Base-by-base conservation (phyloP, 2,797 vertebrate genomes). In the Platyrinchus mystaceus region DNA sequence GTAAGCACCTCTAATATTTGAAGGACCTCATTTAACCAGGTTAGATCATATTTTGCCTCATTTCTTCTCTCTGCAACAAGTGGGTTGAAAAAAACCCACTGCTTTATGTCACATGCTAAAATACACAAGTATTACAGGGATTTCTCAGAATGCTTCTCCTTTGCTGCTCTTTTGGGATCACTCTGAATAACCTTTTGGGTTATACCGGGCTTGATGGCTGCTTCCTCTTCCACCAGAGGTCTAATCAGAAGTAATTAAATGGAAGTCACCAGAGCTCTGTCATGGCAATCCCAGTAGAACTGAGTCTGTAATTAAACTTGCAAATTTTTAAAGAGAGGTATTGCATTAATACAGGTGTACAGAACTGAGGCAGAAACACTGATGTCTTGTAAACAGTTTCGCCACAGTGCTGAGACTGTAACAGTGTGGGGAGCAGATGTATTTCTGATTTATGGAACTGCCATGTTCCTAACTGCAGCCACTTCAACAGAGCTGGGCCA, bases 221-320 rank as follows among this genome's bases (percentile, higher is more conserved):
- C 77, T 74, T 87, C 60, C 70, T 60, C 34, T 88, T 91, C 68
- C 67, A 93, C 56, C 63, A 76, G 47, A 82, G 84, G 39, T 77
- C 83, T 91, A 47, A 91, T 62, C 39, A 91, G 50, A 66, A 86
- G 62, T 62, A 88, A 95, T 88, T 89, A 94, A 92, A 88, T 46
- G 47, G 76, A 88, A 91, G 76, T 23, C 87, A 94, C 39, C 62
- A 23, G 71, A 71, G 86, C 43, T 83, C 62, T 77, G 74, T 59
- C 36, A 47, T 23, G 15, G 75, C 58, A 86, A 84, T 76, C 82
- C 82, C 82, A 70, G 36, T 9, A 84, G 85, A 88, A 82, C n/a
- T 7, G 34, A 73, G 47, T 22, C 63, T 78, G 49, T 91, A 90
- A 94, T 90, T 87, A 93, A 92, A 67, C 55, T 41, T 81, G 80